Evolutionary conservation across 2,113 vertebrate species (phyloP).

Genomic region (Grammomys surdaster): DNA sequence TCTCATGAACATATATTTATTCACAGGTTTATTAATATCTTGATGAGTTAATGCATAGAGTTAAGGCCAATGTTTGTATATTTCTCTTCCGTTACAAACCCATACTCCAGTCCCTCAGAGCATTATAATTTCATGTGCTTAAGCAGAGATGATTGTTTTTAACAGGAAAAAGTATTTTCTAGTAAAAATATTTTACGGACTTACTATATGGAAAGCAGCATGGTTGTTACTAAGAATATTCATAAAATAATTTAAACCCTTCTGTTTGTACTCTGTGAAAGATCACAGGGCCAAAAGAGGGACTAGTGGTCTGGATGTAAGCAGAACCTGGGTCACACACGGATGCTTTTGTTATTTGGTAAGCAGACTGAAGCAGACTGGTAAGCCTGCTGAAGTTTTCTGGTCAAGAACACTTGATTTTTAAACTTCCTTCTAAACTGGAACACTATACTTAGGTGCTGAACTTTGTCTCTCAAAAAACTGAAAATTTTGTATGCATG

Average conservation of each 20-base stretch:
- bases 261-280: constrained; percentile 55
- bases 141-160: constrained; percentile 38
- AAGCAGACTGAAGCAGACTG: background rate
- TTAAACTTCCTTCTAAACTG: constrained; percentile 27
- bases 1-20: constrained; percentile 67
- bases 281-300: background rate
- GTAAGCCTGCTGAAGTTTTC: background rate
- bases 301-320: background rate
- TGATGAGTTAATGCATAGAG: constrained; percentile 60
- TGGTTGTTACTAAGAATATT: constrained; percentile 33
- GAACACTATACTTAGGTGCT: background rate
- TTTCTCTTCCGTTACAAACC: constrained; percentile 61
- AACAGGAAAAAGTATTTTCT: constrained; percentile 63
- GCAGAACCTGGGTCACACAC: background rate
- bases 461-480: constrained; percentile 7
- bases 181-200: constrained; percentile 54
- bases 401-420: constrained; percentile 35
- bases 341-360: background rate
- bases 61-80: constrained; percentile 71
- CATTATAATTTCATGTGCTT: constrained; percentile 57
- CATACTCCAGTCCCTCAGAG: constrained; percentile 39
- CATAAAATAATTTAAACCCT: constrained; percentile 38
- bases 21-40: constrained; percentile 72
- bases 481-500: background rate
- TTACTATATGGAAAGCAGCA: constrained; percentile 29